phyloP scores from a whole-genome alignment of 2,797 vertebrate species.

The Bucorvus abyssinicus region DNA sequence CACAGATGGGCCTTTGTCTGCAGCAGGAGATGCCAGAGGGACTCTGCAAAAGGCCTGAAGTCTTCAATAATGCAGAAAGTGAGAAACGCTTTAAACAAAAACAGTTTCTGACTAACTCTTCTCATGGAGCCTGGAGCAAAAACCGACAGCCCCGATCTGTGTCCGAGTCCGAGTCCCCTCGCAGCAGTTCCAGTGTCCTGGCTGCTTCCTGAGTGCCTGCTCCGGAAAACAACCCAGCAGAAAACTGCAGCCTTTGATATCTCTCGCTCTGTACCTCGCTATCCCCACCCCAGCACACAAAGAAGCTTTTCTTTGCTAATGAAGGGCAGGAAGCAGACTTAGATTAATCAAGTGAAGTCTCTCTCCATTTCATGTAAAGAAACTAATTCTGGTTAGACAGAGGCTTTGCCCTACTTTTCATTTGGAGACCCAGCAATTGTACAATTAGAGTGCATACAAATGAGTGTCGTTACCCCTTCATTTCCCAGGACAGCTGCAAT shows the following conservation, averaged over 20 bases:
- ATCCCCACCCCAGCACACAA: not conserved
- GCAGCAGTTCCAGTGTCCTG: not conserved
- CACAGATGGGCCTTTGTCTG: conserved; percentile 6
- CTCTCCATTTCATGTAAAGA: not conserved
- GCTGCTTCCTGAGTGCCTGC: not conserved
- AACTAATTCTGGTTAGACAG: not conserved
- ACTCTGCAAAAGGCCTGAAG: not conserved
- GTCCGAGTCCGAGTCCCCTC: not conserved
- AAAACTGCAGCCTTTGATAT: not conserved
- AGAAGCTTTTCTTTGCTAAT: not conserved
- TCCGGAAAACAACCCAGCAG: not conserved
- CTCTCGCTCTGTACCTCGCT: not conserved
- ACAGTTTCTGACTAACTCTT: conserved; percentile 38
- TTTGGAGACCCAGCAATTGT: not conserved
- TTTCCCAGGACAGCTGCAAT: not conserved
- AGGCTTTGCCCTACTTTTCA: not conserved
- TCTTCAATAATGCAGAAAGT: conserved; percentile 41
- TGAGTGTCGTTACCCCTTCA: not conserved
- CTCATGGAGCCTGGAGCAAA: not conserved
- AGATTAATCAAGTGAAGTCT: not conserved
- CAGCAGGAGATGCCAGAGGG: not conserved
- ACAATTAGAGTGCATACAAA: not conserved
- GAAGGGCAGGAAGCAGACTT: conserved; percentile 22
- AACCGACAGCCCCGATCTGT: not conserved
- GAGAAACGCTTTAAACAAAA: conserved; percentile 33